Evolutionary conservation across 2,888 invertebrate species (phyloP).

Genomic region (Colostygia pectinataria): DNA sequence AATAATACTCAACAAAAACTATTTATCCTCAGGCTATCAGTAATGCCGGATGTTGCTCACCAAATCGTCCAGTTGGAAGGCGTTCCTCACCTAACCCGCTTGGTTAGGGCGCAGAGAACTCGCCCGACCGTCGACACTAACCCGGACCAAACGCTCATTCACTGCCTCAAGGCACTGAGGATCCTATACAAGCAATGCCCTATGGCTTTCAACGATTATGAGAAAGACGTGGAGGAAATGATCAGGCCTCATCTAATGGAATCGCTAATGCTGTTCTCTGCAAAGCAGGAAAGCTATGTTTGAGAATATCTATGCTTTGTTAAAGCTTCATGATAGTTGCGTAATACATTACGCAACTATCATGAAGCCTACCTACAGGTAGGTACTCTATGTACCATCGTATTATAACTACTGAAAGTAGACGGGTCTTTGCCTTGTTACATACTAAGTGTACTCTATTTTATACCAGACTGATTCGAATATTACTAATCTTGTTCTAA

Average conservation of each 20-base stretch:
- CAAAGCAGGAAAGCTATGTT: slow-evolving; percentile 91
- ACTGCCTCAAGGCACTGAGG: slow-evolving; percentile 72
- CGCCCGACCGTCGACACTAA: slow-evolving; percentile 60
- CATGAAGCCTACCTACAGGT: too few relatives aligned
- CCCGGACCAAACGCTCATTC: slow-evolving; percentile 73
- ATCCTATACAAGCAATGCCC: slow-evolving; percentile 75
- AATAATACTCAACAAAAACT: too few relatives aligned
- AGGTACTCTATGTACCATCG: too few relatives aligned
- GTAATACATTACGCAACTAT: too few relatives aligned
- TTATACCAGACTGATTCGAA: slow-evolving; percentile 32
- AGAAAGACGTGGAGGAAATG: slow-evolving; percentile 87
- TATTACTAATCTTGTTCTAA: too few relatives aligned
- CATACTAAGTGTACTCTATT: slow-evolving; percentile 3
- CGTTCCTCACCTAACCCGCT: slow-evolving; percentile 84
- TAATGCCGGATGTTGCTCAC: slow-evolving; percentile 85
- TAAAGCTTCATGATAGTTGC: too few relatives aligned
- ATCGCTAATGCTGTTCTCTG: slow-evolving; percentile 90
- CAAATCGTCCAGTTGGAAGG: slow-evolving; percentile 88
- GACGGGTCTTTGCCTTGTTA: too few relatives aligned
- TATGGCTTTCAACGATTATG: slow-evolving; percentile 62
- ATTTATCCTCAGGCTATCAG: slow-evolving; percentile 80
- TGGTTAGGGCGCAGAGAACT: slow-evolving; percentile 84
- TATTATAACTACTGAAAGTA: too few relatives aligned
- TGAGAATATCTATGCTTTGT: too few relatives aligned
- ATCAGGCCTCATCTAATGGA: slow-evolving; percentile 90